phyloP scores from a whole-genome alignment of 2,113 vertebrate genomes.

The Pachypanchax playfairii region DNA sequence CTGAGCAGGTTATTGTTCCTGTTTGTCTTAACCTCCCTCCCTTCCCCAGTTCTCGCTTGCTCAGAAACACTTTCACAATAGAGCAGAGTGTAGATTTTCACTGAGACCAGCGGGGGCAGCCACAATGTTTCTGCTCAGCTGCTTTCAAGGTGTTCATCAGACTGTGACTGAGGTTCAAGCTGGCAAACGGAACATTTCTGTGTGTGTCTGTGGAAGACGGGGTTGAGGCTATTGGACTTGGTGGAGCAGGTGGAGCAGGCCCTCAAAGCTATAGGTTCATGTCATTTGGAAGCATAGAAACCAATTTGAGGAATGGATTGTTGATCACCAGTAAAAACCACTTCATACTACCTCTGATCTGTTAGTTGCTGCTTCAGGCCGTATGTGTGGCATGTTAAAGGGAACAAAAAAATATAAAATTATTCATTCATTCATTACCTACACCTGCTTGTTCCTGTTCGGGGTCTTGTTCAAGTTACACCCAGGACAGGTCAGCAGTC shows the following conservation, averaged over 20 bases:
- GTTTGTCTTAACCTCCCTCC: conserved; percentile 13
- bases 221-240: background rate
- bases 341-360: conserved; percentile 30
- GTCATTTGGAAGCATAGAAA: conserved; percentile 10
- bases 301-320: conserved; percentile 64
- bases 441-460: no score
- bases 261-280: background rate
- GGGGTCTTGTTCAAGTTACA: no score
- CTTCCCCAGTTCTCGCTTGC: background rate
- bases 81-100: conserved; percentile 43
- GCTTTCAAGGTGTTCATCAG: conserved; percentile 52
- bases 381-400: no score
- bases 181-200: conserved; percentile 2
- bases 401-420: no score
- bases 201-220: background rate
- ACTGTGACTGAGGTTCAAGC: conserved; percentile 56
- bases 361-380: no score
- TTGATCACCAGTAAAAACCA: conserved; percentile 66
- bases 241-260: conserved; percentile 12
- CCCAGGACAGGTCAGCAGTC: no score
- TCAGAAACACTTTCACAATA: conserved; percentile 7
- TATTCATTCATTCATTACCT: no score
- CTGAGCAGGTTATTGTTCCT: background rate
- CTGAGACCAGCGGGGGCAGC: conserved; percentile 34
- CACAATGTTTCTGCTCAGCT: conserved; percentile 41